Evolutionary conservation across 2,113 vertebrate genomes (phyloP).

Genomic region (Camelus dromedarius): DNA sequence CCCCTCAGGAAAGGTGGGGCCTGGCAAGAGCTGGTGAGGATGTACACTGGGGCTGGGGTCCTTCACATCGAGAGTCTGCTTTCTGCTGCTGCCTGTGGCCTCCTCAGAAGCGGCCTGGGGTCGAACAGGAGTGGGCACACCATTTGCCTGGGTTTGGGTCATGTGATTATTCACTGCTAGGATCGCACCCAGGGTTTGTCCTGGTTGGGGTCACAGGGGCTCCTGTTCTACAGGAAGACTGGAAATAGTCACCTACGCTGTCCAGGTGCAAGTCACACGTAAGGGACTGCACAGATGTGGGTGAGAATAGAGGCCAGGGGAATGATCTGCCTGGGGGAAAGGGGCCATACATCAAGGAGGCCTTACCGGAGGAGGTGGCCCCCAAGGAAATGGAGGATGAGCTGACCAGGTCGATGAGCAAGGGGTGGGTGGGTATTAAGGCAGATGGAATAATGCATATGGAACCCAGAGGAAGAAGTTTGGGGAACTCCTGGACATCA

Average conservation of each 20-base stretch:
- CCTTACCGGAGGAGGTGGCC: not conserved
- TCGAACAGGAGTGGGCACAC: not conserved
- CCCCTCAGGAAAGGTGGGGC: accelerated
- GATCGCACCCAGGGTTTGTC: not conserved
- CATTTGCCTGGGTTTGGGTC: accelerated
- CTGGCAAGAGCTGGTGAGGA: not conserved
- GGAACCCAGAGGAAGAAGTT: not conserved
- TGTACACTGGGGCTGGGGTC: accelerated
- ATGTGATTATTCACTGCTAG: accelerated
- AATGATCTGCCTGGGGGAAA: not conserved
- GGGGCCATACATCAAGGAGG: not conserved
- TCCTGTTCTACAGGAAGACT: not conserved
- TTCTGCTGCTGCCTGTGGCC: accelerated
- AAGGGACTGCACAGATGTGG: not conserved
- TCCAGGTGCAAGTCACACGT: accelerated
- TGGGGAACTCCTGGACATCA: accelerated
- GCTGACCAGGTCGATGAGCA: not conserved
- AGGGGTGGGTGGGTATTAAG: accelerated
- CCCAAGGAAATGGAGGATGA: not conserved
- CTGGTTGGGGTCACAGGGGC: too few species aligned
- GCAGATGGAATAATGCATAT: accelerated
- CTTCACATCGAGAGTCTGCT: not conserved
- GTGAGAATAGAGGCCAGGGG: not conserved
- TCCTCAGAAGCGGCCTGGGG: accelerated
- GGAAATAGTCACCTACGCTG: not conserved